Conservation (phyloP, 2,888 invertebrate genomes). For the Dyspetes luteomarginatus region DNA sequence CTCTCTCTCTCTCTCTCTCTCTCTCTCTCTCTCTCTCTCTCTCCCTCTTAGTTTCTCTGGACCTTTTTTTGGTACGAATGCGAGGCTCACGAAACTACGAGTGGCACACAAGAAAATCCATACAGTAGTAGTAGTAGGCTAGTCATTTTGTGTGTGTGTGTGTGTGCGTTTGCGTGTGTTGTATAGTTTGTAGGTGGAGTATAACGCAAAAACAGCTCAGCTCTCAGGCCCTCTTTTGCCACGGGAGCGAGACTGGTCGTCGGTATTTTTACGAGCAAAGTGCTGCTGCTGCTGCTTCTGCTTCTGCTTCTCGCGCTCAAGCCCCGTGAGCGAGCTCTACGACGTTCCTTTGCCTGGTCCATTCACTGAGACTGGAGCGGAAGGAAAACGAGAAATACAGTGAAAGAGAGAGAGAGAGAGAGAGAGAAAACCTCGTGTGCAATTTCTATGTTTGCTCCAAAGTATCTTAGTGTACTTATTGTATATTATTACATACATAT, state of each 20-base stretch:
- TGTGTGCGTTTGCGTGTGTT: not conserved
- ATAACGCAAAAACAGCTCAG: constrained; percentile 50
- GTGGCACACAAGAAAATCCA: no score
- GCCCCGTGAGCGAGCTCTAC: constrained; percentile 6
- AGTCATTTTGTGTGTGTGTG: no score
- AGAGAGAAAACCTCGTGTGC: constrained; percentile 41
- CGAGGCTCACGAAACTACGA: no score
- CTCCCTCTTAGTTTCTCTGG: no score
- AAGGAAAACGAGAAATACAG: constrained; percentile 1
- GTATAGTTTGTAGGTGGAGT: constrained; percentile 1
- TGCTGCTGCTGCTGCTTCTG: constrained; percentile 54
- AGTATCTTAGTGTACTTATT: constrained; percentile 29
- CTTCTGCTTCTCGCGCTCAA: not conserved
- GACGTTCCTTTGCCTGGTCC: constrained; percentile 31
- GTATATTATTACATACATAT: not conserved
- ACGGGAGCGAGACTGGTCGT: constrained; percentile 38
- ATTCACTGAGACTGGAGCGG: constrained; percentile 3
- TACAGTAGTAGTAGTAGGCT: no score
- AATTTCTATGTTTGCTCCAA: constrained; percentile 56
- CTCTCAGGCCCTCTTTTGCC: constrained; percentile 49
- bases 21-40: constrained; percentile 39
- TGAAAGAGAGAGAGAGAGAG: not conserved
- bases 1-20: constrained; percentile 30
- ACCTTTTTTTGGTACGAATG: no score
- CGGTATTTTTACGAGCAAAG: constrained; percentile 67